A percentile compares a stretch with the other conserved stretches of the same genome.
Evolutionary conservation across 35 echinoderm and acorn worm species (phyloP).

Genomic region (Acanthaster planci): DNA sequence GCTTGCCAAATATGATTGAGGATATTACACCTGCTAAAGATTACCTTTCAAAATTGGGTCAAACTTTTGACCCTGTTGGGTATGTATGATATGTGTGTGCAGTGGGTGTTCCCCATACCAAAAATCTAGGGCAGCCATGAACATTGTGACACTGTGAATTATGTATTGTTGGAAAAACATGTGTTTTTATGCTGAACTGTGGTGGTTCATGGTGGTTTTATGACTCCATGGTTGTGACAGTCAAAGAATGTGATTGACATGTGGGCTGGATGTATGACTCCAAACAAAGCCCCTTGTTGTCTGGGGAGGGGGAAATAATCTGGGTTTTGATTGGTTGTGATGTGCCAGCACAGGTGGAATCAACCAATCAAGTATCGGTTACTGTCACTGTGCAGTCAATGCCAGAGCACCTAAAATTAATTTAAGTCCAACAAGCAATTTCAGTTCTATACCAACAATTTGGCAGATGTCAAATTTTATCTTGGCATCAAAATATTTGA

Average conservation of each 20-base stretch:
- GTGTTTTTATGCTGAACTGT: constrained; percentile 9
- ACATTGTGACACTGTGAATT: not conserved
- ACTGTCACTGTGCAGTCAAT: not conserved
- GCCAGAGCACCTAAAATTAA: not conserved
- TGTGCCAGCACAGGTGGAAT: not conserved
- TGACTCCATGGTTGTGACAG: not conserved
- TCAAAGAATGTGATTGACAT: not conserved
- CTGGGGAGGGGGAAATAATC: not conserved
- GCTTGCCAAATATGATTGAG: not conserved
- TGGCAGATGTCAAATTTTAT: too few species aligned
- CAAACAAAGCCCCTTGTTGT: not conserved
- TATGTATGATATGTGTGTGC: too few species aligned
- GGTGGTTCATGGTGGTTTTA: not conserved
- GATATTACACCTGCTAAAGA: not conserved
- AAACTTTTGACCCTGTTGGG: constrained; percentile 5
- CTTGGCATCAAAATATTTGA: too few species aligned
- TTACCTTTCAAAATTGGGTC: not conserved
- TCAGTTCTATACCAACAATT: too few species aligned
- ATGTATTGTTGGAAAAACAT: constrained; percentile 14
- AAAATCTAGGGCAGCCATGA: not conserved
- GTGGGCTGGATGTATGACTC: not conserved
- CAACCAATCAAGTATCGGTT: not conserved
- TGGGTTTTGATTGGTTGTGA: not conserved
- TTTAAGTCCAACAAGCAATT: too few species aligned
- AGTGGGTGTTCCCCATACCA: not conserved